Conservation (phyloP, 1,140 invertebrate species). For the Drosophila pandora region DNA sequence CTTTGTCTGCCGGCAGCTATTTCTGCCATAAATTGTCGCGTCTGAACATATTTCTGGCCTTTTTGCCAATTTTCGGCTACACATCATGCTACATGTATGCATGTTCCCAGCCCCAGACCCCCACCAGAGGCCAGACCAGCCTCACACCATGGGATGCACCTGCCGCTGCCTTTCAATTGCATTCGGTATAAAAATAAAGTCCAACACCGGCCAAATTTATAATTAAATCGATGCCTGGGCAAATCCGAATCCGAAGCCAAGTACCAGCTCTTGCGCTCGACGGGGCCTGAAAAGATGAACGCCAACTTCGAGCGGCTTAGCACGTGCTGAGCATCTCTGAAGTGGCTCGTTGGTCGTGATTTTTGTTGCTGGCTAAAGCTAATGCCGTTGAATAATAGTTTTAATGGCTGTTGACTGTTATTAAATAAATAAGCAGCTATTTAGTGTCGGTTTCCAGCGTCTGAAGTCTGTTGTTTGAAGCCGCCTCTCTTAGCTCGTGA, state of each 20-base stretch:
- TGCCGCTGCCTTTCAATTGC: slow-evolving; percentile 53
- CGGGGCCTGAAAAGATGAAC: slow-evolving; percentile 39
- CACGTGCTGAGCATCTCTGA: slow-evolving; percentile 6
- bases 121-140: slow-evolving; percentile 5
- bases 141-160: slow-evolving; percentile 64
- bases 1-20: slow-evolving; percentile 49
- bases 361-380: slow-evolving; percentile 30
- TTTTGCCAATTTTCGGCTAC: slow-evolving; percentile 75
- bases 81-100: slow-evolving; percentile 63
- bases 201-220: slow-evolving; percentile 36
- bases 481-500: slow-evolving; percentile 30
- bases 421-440: slow-evolving; percentile 75
- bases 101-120: too few relatives aligned
- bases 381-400: slow-evolving; percentile 62
- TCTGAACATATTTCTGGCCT: slow-evolving; percentile 61
- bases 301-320: slow-evolving; percentile 32
- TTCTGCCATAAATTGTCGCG: slow-evolving; percentile 68
- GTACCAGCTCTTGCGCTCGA: slow-evolving; percentile 15
- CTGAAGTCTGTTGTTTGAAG: slow-evolving; percentile 39
- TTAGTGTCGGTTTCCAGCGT: slow-evolving; percentile 37
- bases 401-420: slow-evolving; percentile 69
- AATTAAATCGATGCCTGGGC: slow-evolving; percentile 51
- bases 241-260: slow-evolving; percentile 19
- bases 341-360: slow-evolving; percentile 1
- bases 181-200: slow-evolving; percentile 30